Evolutionary conservation across 2,888 invertebrate species (phyloP).

Genomic region (Oscheius sp.): DNA sequence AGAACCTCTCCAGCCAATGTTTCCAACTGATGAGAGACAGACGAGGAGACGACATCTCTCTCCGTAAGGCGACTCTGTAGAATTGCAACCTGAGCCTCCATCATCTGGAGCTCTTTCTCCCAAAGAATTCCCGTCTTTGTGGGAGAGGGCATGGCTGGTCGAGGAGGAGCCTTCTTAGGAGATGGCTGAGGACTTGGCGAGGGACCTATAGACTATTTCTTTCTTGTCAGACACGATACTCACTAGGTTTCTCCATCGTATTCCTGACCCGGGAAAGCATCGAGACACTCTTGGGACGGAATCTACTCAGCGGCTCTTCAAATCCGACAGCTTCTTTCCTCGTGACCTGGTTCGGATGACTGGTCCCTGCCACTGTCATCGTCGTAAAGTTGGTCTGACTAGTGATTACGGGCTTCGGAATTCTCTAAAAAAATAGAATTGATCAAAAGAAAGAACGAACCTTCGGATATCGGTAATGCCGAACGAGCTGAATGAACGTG

Average conservation of each 20-base stretch:
- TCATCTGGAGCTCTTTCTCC: slow-evolving; percentile 68
- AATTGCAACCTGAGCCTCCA: slow-evolving; percentile 71
- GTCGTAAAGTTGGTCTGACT: slow-evolving; percentile 56
- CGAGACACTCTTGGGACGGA: slow-evolving; percentile 15
- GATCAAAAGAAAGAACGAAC: slow-evolving; percentile 58
- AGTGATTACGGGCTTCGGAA: slow-evolving; percentile 69
- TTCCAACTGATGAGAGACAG: slow-evolving; percentile 41
- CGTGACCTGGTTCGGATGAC: slow-evolving; percentile 58
- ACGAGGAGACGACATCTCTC: slow-evolving; percentile 52
- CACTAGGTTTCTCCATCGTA: slow-evolving; percentile 27
- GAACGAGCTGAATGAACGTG: slow-evolving; percentile 79
- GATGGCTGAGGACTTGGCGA: slow-evolving; percentile 12
- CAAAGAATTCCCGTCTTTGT: background rate
- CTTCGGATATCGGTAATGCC: slow-evolving; percentile 76
- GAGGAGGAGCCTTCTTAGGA: slow-evolving; percentile 15
- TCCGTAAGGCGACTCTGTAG: slow-evolving; percentile 74
- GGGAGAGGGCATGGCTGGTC: background rate
- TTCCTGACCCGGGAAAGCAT: slow-evolving; percentile 24
- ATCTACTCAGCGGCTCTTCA: slow-evolving; percentile 16
- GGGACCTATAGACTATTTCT: background rate
- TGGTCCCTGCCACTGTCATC: slow-evolving; percentile 62
- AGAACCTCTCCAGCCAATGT: background rate
- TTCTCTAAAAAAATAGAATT: slow-evolving; percentile 69
- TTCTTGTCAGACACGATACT: background rate
- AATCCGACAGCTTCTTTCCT: slow-evolving; percentile 12